A percentile compares a stretch with the other conserved stretches of the same genome.
Evolutionary conservation across 2,113 vertebrate genomes (phyloP).

Genomic region (Calypte anna): DNA sequence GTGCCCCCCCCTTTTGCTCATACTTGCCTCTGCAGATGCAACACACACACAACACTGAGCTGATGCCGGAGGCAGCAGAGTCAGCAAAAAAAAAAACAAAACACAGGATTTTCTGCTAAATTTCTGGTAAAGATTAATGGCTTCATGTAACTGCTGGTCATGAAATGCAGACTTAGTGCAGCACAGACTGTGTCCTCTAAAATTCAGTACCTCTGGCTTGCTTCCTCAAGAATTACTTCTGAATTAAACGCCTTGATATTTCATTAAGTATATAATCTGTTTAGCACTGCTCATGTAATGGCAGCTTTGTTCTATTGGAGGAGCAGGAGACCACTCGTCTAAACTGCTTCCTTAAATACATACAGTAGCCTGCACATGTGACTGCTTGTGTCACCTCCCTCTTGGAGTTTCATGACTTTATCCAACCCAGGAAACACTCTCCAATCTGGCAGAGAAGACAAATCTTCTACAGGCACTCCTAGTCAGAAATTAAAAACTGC

Average conservation of each 20-base stretch:
- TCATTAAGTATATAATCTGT: slow-evolving; percentile 17
- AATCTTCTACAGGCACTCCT: background rate
- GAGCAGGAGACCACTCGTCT: background rate
- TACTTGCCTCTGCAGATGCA: slow-evolving; percentile 36
- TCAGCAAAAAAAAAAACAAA: background rate
- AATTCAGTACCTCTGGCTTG: background rate
- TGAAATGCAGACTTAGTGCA: background rate
- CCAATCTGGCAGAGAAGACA: background rate
- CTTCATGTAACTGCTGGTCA: background rate
- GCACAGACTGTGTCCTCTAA: background rate
- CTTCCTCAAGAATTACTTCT: background rate
- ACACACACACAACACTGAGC: background rate
- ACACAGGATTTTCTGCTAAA: background rate
- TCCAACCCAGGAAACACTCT: background rate
- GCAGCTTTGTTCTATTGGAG: slow-evolving; percentile 1
- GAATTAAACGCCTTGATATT: slow-evolving; percentile 7
- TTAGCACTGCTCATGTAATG: slow-evolving; percentile 1
- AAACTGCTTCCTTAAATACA: background rate
- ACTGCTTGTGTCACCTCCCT: background rate
- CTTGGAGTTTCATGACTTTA: background rate
- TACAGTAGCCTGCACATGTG: background rate
- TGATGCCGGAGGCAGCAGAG: background rate
- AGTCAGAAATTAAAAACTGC: background rate
- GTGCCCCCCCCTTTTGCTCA: slow-evolving; percentile 4
- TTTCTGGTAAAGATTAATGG: background rate